Conservation (phyloP, 2,797 vertebrate genomes). For the Lacerta bilineata region DNA sequence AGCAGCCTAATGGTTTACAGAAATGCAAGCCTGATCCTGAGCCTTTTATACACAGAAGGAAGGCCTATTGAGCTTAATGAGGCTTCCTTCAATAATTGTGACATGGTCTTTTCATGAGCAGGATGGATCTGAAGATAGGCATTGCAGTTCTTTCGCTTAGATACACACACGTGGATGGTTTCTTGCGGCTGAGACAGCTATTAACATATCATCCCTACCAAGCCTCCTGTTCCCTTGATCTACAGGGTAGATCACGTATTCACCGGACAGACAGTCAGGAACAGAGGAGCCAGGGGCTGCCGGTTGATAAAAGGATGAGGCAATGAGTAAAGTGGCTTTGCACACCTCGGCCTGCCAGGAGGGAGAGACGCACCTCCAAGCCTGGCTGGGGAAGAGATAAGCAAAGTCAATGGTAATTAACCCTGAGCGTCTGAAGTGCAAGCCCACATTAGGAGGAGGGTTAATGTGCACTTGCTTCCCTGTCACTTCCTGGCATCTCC, state of each 20-base stretch:
- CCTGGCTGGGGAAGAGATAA: slow-evolving; percentile 71
- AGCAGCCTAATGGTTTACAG: neutral
- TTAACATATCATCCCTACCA: neutral
- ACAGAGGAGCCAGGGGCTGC: neutral
- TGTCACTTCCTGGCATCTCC: slow-evolving; percentile 63
- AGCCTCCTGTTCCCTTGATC: neutral
- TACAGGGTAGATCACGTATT: neutral
- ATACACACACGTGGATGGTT: neutral
- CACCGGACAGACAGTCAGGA: neutral
- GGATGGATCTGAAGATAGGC: neutral
- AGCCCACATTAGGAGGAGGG: slow-evolving; percentile 71
- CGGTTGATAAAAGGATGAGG: neutral
- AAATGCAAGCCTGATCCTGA: neutral
- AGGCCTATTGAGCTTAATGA: neutral
- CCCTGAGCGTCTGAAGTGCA: slow-evolving; percentile 63
- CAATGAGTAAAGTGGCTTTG: neutral
- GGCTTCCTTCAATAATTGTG: neutral
- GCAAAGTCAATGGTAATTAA: slow-evolving; percentile 76
- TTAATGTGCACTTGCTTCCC: slow-evolving; percentile 70
- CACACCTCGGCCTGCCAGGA: slow-evolving; percentile 56
- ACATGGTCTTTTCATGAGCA: neutral
- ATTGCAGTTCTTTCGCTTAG: neutral
- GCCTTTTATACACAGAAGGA: neutral
- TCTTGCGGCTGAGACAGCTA: neutral
- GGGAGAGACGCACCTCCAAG: slow-evolving; percentile 12